phyloP scores from a whole-genome alignment of 2,888 invertebrate species.

The Philhelius pedissequus region DNA sequence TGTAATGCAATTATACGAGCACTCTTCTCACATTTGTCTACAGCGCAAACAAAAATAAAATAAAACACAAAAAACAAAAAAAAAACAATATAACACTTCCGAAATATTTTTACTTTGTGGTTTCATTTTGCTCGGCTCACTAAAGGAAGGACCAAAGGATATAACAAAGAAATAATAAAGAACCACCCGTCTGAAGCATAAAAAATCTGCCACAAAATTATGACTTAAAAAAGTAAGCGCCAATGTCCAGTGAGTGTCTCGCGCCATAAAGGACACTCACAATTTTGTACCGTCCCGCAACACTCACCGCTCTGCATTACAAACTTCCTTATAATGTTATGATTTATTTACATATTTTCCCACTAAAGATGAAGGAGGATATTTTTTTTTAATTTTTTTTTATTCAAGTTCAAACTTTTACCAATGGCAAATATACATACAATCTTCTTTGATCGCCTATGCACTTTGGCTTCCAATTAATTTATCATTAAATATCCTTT shows the following conservation, averaged over 20 bases:
- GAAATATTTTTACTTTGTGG: conserved; percentile 32
- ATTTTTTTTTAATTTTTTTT: neutral
- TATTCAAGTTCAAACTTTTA: conserved; percentile 24
- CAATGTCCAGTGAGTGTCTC: conserved; percentile 56
- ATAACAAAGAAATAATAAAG: conserved; percentile 28
- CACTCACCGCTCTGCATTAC: neutral
- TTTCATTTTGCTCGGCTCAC: neutral
- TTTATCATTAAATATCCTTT: conserved; percentile 39
- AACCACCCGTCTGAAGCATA: conserved; percentile 59
- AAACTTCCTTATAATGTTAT: conserved; percentile 58
- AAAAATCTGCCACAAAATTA: conserved; percentile 70
- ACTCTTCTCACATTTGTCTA: neutral
- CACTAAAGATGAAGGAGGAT: conserved; percentile 57
- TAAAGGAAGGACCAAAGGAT: conserved; percentile 12
- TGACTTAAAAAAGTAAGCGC: conserved; percentile 61
- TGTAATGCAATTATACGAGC: conserved; percentile 65
- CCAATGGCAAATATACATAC: conserved; percentile 7
- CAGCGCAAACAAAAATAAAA: no score
- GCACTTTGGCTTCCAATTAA: conserved; percentile 62
- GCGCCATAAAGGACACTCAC: conserved; percentile 53
- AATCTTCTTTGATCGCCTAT: conserved; percentile 55
- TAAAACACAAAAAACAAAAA: neutral
- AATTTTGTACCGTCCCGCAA: neutral
- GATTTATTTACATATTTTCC: conserved; percentile 71
- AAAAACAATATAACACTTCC: conserved; percentile 40